Conservation (phyloP, 2,888 invertebrate species). For the Spisula solida region DNA sequence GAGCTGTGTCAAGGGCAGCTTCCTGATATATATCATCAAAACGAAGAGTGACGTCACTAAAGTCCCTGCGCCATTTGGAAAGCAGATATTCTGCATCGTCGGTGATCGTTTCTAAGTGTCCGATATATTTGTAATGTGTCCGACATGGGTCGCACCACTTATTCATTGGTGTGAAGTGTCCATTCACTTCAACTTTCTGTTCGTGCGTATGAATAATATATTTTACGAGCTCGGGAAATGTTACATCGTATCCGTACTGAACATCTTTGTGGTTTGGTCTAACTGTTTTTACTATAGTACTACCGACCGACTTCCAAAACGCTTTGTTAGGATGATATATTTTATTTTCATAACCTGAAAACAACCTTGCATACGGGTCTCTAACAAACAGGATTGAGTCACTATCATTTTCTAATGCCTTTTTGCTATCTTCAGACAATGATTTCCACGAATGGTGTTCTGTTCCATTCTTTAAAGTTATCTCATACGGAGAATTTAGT, state of each 20-base stretch:
- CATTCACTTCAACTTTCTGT: background rate
- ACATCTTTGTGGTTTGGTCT: background rate
- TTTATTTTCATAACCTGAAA: slow-evolving; percentile 36
- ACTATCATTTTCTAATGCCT: background rate
- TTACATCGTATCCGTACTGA: slow-evolving; percentile 24
- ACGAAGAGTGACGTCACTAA: slow-evolving; percentile 20
- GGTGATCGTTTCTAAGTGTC: slow-evolving; percentile 35
- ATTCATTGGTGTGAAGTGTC: slow-evolving; percentile 31
- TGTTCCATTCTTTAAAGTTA: background rate
- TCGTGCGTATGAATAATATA: background rate
- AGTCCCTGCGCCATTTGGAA: slow-evolving; percentile 3
- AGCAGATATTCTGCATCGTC: slow-evolving; percentile 34
- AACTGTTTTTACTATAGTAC: background rate
- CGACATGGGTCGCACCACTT: slow-evolving; percentile 32
- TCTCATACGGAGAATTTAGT: slow-evolving; percentile 14
- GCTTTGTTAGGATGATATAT: slow-evolving; percentile 26
- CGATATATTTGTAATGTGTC: slow-evolving; percentile 29
- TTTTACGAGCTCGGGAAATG: slow-evolving; percentile 35
- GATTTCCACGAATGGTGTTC: background rate
- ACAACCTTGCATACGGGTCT: slow-evolving; percentile 26
- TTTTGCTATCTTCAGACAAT: background rate
- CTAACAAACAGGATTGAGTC: slow-evolving; percentile 27
- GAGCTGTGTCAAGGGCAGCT: slow-evolving; percentile 13
- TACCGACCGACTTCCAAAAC: slow-evolving; percentile 18
- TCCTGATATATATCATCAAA: slow-evolving; percentile 30